Percentiles rank a stretch among this genome's conserved stretches.
Evolutionary conservation across 2,888 invertebrate species (phyloP).

Genomic region (Pollenia angustigena): DNA sequence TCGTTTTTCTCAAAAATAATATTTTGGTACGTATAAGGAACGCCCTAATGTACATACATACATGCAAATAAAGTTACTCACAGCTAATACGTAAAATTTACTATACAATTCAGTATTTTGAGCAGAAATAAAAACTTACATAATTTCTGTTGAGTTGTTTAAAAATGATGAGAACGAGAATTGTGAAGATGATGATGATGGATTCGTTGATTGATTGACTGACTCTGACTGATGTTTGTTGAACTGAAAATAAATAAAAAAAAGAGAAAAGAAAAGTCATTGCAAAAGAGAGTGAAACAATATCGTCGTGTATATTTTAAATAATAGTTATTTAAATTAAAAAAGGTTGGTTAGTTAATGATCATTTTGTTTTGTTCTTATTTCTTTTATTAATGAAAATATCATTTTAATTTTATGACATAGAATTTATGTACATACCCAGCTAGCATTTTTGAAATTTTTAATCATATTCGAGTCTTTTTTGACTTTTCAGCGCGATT

Average conservation of each 20-base stretch:
- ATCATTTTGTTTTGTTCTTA: neutral
- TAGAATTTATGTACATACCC: too few species aligned
- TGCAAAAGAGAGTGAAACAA: neutral
- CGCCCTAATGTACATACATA: neutral
- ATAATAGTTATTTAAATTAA: slow-evolving; percentile 17
- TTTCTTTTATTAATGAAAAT: neutral
- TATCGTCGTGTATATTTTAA: neutral
- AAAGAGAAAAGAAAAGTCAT: slow-evolving; percentile 12
- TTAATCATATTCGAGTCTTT: too few species aligned
- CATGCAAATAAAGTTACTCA: neutral
- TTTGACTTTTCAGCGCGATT: too few species aligned
- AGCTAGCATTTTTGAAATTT: too few species aligned
- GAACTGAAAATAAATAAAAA: slow-evolving; percentile 41
- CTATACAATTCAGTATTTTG: neutral
- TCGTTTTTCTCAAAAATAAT: too few species aligned
- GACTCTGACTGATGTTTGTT: slow-evolving; percentile 64
- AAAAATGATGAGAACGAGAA: slow-evolving; percentile 35
- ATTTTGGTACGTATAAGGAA: neutral
- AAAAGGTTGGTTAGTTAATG: neutral
- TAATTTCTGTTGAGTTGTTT: slow-evolving; percentile 51
- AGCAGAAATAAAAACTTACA: slow-evolving; percentile 55
- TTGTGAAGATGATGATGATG: slow-evolving; percentile 48
- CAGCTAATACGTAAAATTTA: neutral
- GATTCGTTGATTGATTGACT: slow-evolving; percentile 70
- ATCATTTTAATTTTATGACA: too few species aligned